Conservation (phyloP, 2,888 invertebrate species). For the Penaeus monodon region DNA sequence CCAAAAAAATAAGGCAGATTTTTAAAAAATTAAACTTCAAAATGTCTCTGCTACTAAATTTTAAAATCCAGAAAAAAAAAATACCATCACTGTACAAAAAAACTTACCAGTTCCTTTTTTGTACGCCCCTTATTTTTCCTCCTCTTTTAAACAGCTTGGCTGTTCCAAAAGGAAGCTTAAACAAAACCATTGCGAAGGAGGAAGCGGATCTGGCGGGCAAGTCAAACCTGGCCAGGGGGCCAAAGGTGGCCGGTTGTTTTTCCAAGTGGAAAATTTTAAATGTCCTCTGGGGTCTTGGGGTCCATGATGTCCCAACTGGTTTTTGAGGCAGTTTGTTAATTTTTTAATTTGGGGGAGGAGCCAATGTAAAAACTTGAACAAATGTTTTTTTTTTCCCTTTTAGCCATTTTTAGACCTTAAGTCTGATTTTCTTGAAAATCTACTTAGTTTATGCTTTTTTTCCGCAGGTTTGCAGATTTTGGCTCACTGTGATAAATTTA, state of each 20-base stretch:
- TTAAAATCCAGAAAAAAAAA: background rate
- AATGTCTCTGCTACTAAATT: too few relatives aligned
- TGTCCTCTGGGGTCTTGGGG: slow-evolving; percentile 98
- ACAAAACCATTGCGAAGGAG: slow-evolving; percentile 98
- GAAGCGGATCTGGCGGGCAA: slow-evolving; percentile 96
- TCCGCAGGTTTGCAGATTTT: background rate
- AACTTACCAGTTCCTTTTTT: slow-evolving; percentile 89
- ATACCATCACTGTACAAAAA: background rate
- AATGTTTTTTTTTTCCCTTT: too few relatives aligned
- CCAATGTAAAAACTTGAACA: background rate
- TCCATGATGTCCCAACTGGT: slow-evolving; percentile 96
- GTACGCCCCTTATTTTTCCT: slow-evolving; percentile 89
- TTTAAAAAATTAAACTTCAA: too few relatives aligned
- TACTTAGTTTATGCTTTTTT: background rate
- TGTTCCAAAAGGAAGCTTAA: slow-evolving; percentile 95
- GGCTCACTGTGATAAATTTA: background rate
- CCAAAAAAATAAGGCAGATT: too few relatives aligned
- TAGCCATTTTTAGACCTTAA: background rate
- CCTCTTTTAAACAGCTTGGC: slow-evolving; percentile 94
- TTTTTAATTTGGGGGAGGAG: background rate
- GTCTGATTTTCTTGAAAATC: background rate
- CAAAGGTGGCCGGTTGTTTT: slow-evolving; percentile 80
- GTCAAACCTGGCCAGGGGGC: slow-evolving; percentile 86
- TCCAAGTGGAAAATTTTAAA: slow-evolving; percentile 98
- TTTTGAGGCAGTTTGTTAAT: background rate